These are phyloP conservation scores for Caloenas nicobarica DNA, from an alignment of 2,113 vertebrate species.

Conservation along the genomic window DNA sequence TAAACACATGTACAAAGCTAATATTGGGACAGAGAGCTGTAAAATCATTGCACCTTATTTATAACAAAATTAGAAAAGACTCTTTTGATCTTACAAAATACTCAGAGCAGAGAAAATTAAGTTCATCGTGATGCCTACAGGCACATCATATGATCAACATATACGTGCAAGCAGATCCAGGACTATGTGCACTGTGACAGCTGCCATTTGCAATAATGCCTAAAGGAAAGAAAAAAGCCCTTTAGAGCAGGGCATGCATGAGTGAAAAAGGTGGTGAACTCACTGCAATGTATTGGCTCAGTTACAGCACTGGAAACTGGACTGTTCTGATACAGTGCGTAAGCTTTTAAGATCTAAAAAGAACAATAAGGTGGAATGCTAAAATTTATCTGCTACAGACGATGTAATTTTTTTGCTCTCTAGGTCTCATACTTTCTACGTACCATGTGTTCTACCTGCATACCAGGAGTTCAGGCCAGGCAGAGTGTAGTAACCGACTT, in stretches of 20 bases:
- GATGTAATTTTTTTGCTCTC: not conserved
- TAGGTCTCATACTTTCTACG: not conserved
- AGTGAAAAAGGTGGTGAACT: not conserved
- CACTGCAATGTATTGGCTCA: not conserved
- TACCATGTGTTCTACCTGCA: not conserved
- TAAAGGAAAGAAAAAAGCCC: not conserved
- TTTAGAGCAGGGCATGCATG: not conserved
- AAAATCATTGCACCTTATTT: not conserved
- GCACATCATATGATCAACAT: not conserved
- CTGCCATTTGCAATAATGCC: not conserved
- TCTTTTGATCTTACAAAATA: not conserved
- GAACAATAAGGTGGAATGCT: not conserved
- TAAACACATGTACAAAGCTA: not conserved
- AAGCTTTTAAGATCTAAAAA: not conserved
- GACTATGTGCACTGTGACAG: not conserved
- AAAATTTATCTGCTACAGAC: not conserved
- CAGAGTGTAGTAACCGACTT: not conserved
- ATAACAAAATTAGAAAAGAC: not conserved
- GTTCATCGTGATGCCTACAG: not conserved
- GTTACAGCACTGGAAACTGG: not conserved
- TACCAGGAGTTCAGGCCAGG: not conserved
- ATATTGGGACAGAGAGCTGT: not conserved
- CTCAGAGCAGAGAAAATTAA: not conserved
- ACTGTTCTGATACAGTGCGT: not conserved
- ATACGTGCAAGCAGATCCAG: not conserved